phyloP scores from a whole-genome alignment of 2,113 vertebrate genomes.

The Rattus rattus region DNA sequence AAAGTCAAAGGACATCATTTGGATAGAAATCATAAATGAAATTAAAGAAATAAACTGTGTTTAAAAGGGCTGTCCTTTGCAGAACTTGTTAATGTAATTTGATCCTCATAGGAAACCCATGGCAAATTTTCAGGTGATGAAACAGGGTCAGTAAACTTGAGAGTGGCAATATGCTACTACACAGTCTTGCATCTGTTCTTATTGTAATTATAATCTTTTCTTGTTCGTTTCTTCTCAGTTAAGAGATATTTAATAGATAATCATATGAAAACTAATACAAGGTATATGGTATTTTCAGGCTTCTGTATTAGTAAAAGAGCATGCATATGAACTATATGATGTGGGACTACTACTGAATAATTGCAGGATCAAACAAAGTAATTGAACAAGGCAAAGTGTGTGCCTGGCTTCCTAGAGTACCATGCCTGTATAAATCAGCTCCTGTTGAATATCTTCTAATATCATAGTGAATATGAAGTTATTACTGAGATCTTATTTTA shows the following conservation, averaged over 20 bases:
- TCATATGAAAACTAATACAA: neutral
- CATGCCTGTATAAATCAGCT: neutral
- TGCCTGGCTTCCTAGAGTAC: neutral
- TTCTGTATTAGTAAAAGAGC: neutral
- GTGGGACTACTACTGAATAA: neutral
- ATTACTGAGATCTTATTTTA: neutral
- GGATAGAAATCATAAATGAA: neutral
- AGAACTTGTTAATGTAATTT: neutral
- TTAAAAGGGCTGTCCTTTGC: neutral
- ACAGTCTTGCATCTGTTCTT: neutral
- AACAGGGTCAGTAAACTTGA: neutral
- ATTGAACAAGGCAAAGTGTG: neutral
- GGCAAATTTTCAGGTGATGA: neutral
- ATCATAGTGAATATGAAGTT: neutral
- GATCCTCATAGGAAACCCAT: neutral
- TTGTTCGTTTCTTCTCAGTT: neutral
- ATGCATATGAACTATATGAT: neutral
- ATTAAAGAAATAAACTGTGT: neutral
- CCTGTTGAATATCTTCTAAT: neutral
- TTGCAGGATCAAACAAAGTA: neutral
- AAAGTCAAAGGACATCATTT: neutral
- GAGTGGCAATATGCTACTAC: neutral
- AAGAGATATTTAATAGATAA: neutral
- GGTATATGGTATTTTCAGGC: neutral
- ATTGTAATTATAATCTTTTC: neutral